Conservation (phyloP, 2,888 invertebrate species). For the Trileptium ribeirensis region DNA sequence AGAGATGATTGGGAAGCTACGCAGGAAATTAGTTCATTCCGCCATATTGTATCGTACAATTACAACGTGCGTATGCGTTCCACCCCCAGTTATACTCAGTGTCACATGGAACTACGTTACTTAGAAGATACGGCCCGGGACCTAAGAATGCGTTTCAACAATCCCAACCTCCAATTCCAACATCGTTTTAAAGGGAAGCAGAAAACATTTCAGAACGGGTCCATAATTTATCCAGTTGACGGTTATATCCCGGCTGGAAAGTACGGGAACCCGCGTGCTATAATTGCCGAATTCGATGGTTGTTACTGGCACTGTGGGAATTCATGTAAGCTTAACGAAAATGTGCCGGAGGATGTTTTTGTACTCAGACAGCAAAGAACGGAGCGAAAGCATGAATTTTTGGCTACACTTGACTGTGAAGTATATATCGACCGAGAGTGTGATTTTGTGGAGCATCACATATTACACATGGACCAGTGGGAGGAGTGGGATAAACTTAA, state of each 20-base stretch:
- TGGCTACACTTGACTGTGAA: background rate
- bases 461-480: too few species aligned
- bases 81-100: background rate
- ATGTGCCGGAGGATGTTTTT: background rate
- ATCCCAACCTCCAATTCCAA: background rate
- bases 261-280: background rate
- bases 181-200: background rate
- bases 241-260: background rate
- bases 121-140: background rate
- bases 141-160: background rate
- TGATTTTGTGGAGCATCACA: too few species aligned
- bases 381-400: background rate
- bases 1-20: background rate
- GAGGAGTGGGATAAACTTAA: too few species aligned
- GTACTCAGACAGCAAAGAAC: background rate
- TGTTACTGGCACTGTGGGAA: conserved; percentile 1
- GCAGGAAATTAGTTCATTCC: background rate
- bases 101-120: background rate
- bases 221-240: background rate
- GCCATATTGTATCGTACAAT: background rate
- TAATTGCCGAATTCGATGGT: conserved; percentile 7
- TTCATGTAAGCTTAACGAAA: background rate
- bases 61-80: background rate
- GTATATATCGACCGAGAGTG: background rate
- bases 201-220: background rate